Conservation (phyloP, 2,888 invertebrate species). For the Acrobasis consociella region DNA sequence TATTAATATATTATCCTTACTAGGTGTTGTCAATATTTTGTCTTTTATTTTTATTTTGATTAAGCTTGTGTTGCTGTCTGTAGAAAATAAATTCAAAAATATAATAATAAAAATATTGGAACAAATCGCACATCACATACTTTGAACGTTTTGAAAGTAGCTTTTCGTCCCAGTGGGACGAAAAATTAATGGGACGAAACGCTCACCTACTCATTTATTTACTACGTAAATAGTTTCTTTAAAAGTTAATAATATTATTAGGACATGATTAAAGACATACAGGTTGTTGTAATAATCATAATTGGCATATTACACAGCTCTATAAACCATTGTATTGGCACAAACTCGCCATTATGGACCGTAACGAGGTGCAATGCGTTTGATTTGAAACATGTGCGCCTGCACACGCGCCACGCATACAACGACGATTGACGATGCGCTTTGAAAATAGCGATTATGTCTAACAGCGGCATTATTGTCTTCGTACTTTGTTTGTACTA, state of each 20-base stretch:
- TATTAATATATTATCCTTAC: too few relatives aligned
- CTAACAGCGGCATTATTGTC: slow-evolving; percentile 12
- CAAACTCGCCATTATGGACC: slow-evolving; percentile 38
- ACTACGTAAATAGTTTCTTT: too few relatives aligned
- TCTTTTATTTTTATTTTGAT: too few relatives aligned
- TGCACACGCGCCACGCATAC: slow-evolving; percentile 26
- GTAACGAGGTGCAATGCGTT: slow-evolving; percentile 45
- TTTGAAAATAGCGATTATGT: slow-evolving; percentile 15
- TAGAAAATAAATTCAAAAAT: too few relatives aligned
- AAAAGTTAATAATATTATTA: background rate
- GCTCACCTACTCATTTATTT: too few relatives aligned
- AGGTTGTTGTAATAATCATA: slow-evolving; percentile 16
- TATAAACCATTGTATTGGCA: slow-evolving; percentile 17
- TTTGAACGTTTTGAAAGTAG: too few relatives aligned
- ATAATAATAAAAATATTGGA: too few relatives aligned
- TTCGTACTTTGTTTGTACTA: slow-evolving; percentile 6
- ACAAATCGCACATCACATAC: too few relatives aligned
- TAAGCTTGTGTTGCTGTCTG: too few relatives aligned
- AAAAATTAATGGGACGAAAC: too few relatives aligned
- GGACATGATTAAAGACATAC: background rate
- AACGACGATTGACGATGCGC: slow-evolving; percentile 13
- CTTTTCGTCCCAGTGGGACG: too few relatives aligned
- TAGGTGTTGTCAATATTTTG: too few relatives aligned
- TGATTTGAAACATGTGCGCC: slow-evolving; percentile 53
- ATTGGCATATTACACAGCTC: slow-evolving; percentile 14